Base-by-base conservation (phyloP, 2,888 invertebrate species). In the Tyria jacobaeae region DNA sequence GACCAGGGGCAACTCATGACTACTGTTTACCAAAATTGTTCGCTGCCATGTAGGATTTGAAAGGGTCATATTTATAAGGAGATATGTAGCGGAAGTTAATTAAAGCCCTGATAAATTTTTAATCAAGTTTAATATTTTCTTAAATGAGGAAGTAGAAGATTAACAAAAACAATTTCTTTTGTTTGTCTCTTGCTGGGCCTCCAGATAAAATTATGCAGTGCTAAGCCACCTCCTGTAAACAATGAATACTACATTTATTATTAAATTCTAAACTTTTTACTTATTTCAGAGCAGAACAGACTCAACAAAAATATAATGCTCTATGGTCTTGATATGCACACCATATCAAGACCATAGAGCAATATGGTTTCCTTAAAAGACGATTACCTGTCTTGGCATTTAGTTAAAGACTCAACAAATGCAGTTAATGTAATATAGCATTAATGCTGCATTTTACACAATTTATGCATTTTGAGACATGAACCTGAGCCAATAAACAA, bases 21-120 rank as follows among this genome's bases (percentile, higher is more conserved):
- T n/a, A 50, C 49, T 50, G 17, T 31, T 50, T 31, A 17, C n/a
- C 17, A 31, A 31, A 50, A 50, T 50, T 31, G 31, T n/a, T 31
- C 6, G 10, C 27, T 3, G 41, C 17, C 31, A 31, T 31, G n/a
- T 17, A 4, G 17, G 10, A 50, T 50, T 50, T 50, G 31, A 31
- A 31, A 50, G 31, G 49, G 15, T 49, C n/a, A 49, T 49, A 49
- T 49, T 49, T 27, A 49, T n/a, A 27, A 49, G 31, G 31, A n/a
- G 50, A 34, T 17, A 21, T 3, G 17, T 50, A 50, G 10, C n/a
- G 17, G 17, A 34, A 4, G 50, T n/a, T 12, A 50, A 50, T 31
- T 17, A 50, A 31, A 50, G 10, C 34, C 34, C 31, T 17, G 34
- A 27, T 7, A 3, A 17, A 5, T 34, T 31, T 50, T n/a, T n/a